A percentile compares a stretch with the other conserved stretches of the same genome.
Conservation (phyloP, 1,140 invertebrate genomes). For the silkworm (Bombyx mori) region DNA sequence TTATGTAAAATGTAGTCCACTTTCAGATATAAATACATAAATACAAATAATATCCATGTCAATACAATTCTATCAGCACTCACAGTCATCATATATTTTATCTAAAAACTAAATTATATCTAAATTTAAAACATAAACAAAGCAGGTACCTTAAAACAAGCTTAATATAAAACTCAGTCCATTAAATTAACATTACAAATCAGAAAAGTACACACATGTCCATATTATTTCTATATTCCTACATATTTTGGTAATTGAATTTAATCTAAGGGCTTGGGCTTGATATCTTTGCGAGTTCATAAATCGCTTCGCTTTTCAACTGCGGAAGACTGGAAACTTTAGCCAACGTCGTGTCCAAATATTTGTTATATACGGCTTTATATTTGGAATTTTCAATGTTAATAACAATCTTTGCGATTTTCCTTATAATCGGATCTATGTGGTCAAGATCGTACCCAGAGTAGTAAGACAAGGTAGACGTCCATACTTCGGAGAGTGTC, state of each 20-base stretch:
- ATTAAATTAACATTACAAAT: slow-evolving; percentile 14
- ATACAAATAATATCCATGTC: slow-evolving; percentile 5
- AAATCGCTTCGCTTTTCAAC: slow-evolving; percentile 58
- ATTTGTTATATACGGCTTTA: slow-evolving; percentile 76
- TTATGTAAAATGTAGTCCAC: too few species aligned
- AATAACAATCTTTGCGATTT: slow-evolving; percentile 73
- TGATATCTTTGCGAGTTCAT: slow-evolving; percentile 31
- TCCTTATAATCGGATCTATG: slow-evolving; percentile 73
- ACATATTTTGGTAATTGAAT: not conserved
- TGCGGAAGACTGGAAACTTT: slow-evolving; percentile 74
- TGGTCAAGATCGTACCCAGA: slow-evolving; percentile 74
- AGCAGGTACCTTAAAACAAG: slow-evolving; percentile 44
- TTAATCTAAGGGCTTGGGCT: not conserved
- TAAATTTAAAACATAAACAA: slow-evolving; percentile 31
- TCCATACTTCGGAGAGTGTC: slow-evolving; percentile 70
- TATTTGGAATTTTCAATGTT: slow-evolving; percentile 74
- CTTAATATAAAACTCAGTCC: slow-evolving; percentile 40
- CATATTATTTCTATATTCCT: not conserved
- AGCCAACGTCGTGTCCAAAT: slow-evolving; percentile 71
- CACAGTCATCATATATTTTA: not conserved
- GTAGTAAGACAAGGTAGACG: slow-evolving; percentile 74
- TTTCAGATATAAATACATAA: not conserved
- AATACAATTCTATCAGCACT: slow-evolving; percentile 2
- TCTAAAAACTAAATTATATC: slow-evolving; percentile 28
- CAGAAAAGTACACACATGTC: slow-evolving; percentile 1